Evolutionary conservation across 1,140 invertebrate genomes (phyloP), one percentile per base, ranked within the genome.

Genomic region (Argopecten irradians): DNA sequence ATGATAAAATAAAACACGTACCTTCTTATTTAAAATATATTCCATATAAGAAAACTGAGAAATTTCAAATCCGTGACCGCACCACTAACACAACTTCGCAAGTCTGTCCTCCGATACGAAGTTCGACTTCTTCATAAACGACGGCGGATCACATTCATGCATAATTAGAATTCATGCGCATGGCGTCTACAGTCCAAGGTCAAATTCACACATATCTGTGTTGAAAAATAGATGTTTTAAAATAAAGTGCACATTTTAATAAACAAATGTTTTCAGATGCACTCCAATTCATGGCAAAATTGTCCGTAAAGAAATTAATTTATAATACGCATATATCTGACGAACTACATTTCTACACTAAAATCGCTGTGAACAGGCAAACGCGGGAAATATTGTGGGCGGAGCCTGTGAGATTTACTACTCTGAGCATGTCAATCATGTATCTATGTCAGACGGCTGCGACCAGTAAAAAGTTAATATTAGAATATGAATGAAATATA

Each of bases 111-210:
- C 34, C 43, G 33, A 36, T 43, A 41, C 39, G 34, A 88, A 55
- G 41, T 84, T 85, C 84, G 83, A 88, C 83, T 41, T 41, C 83
- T 55, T 84, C 41, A 88, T 55, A 85, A 43, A 46, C 43, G 22
- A 19, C 43, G 43, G 41, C 83, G 87, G 22, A 43, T 43, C 43
- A 88, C 87, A 46, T 32, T 88, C 71, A 88, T 88, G 87, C 39
- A 88, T 88, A 88, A 88, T 84, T 43, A 84, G 84, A 55, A 88
- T 88, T 85, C 83, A 35, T 88, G 46, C 87, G 41, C 87, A 34
- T 34, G 55, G 84, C 39, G 28, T 33, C 36, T 88, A 84, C n/a
- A 35, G 41, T 84, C 36, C 87, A 88, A 88, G 87, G 87, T 88
- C 87, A 88, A 41, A 88, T 84, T 88, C 85, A 88, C 87, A 28